Evolutionary conservation across 1,140 invertebrate species (phyloP).

Genomic region (Latrodectus geometricus): DNA sequence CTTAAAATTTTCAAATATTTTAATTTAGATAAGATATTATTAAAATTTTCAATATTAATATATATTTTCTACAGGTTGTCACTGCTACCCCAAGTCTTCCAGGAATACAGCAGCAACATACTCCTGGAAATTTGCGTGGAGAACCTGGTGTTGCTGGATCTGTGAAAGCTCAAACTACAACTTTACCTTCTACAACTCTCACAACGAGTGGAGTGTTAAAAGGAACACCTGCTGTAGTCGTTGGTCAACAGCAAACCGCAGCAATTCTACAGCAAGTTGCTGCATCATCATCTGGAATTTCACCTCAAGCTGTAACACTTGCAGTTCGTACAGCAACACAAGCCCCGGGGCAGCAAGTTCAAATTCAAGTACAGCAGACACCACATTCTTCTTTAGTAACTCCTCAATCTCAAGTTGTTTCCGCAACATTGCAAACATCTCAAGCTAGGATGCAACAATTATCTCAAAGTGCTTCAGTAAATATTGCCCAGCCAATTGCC

Average conservation of each 20-base stretch:
- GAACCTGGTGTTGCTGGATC: slow-evolving; percentile 39
- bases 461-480: slow-evolving; percentile 4
- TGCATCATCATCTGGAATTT: not conserved
- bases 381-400: slow-evolving; percentile 25
- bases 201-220: slow-evolving; percentile 46
- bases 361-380: slow-evolving; percentile 45
- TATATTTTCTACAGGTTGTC: slow-evolving; percentile 64
- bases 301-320: slow-evolving; percentile 56
- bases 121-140: slow-evolving; percentile 2
- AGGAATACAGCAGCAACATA: slow-evolving; percentile 23
- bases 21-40: too few species aligned
- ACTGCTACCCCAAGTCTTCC: slow-evolving; percentile 64
- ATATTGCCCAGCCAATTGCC: slow-evolving; percentile 8
- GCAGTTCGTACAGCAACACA: slow-evolving; percentile 47
- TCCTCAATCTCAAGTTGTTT: slow-evolving; percentile 27
- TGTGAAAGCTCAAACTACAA: slow-evolving; percentile 50
- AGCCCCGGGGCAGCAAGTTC: slow-evolving; percentile 47
- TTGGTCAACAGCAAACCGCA: slow-evolving; percentile 48
- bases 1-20: too few species aligned
- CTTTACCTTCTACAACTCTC: slow-evolving; percentile 26
- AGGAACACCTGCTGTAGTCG: slow-evolving; percentile 46
- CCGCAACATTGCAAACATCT: slow-evolving; percentile 7
- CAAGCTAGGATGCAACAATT: slow-evolving; percentile 29
- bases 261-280: slow-evolving; percentile 46
- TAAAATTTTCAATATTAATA: too few species aligned